Percentiles rank a stretch among this genome's conserved stretches.
Evolutionary conservation across 2,113 vertebrate genomes (phyloP).

Genomic region (Oreochromis tanganicae): DNA sequence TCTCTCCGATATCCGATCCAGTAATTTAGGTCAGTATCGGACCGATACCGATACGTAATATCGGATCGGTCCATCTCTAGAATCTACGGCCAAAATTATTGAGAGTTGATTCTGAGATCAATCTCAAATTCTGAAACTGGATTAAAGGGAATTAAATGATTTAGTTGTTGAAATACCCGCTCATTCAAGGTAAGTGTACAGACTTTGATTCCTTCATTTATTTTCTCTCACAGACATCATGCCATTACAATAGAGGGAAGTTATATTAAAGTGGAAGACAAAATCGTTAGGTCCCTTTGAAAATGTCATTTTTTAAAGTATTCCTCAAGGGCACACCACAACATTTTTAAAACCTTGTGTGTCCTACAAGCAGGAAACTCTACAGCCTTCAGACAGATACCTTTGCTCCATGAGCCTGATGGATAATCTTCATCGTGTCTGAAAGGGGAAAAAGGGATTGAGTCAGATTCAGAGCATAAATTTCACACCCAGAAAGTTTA

Average conservation of each 20-base stretch:
- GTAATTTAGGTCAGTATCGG: too few species aligned
- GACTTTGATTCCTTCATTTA: not conserved
- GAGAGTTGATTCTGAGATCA: not conserved
- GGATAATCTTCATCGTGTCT: slow-evolving; percentile 95
- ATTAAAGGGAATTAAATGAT: not conserved
- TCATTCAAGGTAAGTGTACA: not conserved
- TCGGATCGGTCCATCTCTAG: too few species aligned
- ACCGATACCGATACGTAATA: too few species aligned
- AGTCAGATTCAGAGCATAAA: not conserved
- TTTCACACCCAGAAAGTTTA: not conserved
- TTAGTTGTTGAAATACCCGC: not conserved
- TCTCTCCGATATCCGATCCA: too few species aligned
- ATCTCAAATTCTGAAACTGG: not conserved
- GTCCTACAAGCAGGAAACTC: rapidly evolving
- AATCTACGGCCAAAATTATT: not conserved
- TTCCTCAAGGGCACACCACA: not conserved
- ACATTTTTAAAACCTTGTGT: not conserved
- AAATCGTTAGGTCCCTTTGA: not conserved
- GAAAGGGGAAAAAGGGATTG: slow-evolving; percentile 36
- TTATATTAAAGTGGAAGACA: not conserved
- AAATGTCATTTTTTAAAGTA: not conserved
- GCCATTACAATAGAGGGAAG: not conserved
- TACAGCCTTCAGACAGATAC: slow-evolving; percentile 51
- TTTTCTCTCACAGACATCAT: not conserved
- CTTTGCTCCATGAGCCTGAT: slow-evolving; percentile 92